These are phyloP conservation scores for Willowsia nigromaculata DNA, from an alignment of 2,888 invertebrate species.

Conservation along the genomic window DNA sequence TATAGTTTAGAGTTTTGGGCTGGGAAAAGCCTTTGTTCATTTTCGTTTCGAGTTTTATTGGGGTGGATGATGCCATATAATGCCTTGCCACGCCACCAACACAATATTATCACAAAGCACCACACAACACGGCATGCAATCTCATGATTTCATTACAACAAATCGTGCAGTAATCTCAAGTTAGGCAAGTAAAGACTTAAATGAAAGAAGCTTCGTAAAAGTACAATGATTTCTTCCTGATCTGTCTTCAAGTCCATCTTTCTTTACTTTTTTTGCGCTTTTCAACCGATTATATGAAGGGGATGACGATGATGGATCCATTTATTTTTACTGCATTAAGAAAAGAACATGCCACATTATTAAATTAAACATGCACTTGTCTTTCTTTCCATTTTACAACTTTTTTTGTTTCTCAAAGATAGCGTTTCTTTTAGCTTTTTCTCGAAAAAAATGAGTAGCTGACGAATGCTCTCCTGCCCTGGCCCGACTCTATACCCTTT, in stretches of 20 bases:
- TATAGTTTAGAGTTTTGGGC: neutral
- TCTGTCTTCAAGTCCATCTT: neutral
- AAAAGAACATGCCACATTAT: constrained; percentile 10
- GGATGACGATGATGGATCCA: constrained; percentile 26
- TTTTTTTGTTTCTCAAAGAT: constrained; percentile 4
- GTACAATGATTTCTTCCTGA: constrained; percentile 40
- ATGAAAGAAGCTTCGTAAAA: too few species aligned
- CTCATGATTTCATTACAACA: constrained; percentile 55
- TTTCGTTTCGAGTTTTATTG: neutral
- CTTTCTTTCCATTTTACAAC: neutral
- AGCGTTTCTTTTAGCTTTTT: neutral
- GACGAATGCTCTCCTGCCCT: neutral
- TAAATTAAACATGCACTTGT: constrained; percentile 23
- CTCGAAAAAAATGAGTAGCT: neutral
- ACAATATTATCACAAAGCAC: neutral
- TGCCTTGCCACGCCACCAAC: neutral
- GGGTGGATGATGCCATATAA: neutral
- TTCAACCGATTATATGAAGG: constrained; percentile 3
- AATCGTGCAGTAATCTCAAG: constrained; percentile 1
- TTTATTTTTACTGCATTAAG: constrained; percentile 16
- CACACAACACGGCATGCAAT: constrained; percentile 35
- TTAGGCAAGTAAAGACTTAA: too few species aligned
- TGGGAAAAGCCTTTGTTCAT: neutral
- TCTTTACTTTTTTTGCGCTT: neutral
- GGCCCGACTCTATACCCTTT: neutral